Percentiles rank a stretch among this genome's conserved stretches.
These are phyloP conservation scores for Caenorhabditis tropicalis DNA, from an alignment of 1,140 invertebrate genomes.

Conservation along the genomic window DNA sequence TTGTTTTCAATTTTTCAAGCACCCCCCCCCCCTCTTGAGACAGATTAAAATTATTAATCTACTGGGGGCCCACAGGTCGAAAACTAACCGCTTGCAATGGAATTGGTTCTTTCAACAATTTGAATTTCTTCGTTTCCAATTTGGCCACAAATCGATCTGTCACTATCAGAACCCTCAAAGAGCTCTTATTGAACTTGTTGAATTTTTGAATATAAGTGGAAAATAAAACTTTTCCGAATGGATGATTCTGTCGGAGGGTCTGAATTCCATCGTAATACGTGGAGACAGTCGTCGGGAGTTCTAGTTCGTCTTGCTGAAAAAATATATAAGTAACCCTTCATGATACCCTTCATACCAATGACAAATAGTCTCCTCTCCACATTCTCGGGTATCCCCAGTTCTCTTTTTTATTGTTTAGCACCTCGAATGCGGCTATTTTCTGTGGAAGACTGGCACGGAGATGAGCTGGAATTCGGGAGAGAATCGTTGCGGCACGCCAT, in stretches of 20 bases:
- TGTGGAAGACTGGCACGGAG: constrained; percentile 81
- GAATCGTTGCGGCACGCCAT: constrained; percentile 87
- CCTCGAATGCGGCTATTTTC: constrained; percentile 83
- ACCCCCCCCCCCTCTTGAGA: too few relatives aligned
- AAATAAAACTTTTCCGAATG: constrained; percentile 76
- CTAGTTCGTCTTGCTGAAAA: constrained; percentile 79
- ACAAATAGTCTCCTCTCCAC: constrained; percentile 92
- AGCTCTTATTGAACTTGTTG: constrained; percentile 84
- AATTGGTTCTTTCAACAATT: constrained; percentile 84
- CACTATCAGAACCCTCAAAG: constrained; percentile 85
- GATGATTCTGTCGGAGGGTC: constrained; percentile 77
- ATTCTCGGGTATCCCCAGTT: constrained; percentile 84
- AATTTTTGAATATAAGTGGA: constrained; percentile 71
- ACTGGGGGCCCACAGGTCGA: too few relatives aligned
- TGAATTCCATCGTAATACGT: constrained; percentile 80
- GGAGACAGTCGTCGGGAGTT: constrained; percentile 79
- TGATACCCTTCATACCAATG: constrained; percentile 63
- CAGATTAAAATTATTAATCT: too few relatives aligned
- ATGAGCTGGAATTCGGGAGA: constrained; percentile 81
- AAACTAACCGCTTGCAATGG: constrained; percentile 80
- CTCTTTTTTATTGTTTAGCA: constrained; percentile 79
- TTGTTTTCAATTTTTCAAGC: too few relatives aligned
- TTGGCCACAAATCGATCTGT: constrained; percentile 89
- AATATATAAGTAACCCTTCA: too few relatives aligned
- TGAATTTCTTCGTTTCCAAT: constrained; percentile 84